Evolutionary conservation across 2,113 vertebrate species (phyloP), one percentile per base, ranked within the genome.

Genomic region (Mirounga angustirostris): DNA sequence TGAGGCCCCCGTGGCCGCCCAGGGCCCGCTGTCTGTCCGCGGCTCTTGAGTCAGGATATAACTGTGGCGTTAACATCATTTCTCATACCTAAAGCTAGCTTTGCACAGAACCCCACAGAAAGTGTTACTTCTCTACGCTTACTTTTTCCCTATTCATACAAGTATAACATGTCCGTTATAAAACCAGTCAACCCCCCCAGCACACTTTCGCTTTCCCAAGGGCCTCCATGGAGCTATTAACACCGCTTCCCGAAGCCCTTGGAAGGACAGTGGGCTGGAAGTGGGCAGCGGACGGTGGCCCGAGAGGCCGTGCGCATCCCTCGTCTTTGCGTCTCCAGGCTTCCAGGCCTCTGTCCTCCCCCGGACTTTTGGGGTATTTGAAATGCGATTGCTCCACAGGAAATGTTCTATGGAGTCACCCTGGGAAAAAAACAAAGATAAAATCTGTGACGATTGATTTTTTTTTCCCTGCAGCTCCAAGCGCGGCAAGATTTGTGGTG

Each of bases 391-490:
- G 40, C 10, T 40, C 78, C 30, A 0, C 46, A 14, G 26, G 59
- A 65, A 50, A 61, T 5, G 6, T 6, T 11, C 67, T 56, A 4
- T 9, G 4, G 69, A 3, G 13, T 63, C 40, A n/a, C 15, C 52
- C 26, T 28, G 19, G 15, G 5, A 15, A 73, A 52, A 52, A 80
- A 71, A 28, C 2, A 5, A 14, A 5, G 16, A 3, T 50, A 13
- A 74, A 33, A 15, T 14, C 16, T 11, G 43, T 86, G 11, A 94
- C 6, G 1, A 14, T 43, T 50, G 7, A 0, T 33, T 30, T 78
- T 99, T 98, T 99, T 99, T 98, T 99, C 97, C 98, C 98, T 67
- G 0, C 99, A 99, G 99, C 98, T 95, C 58, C 46, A 89, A 95
- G 97, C 91, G 73, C 43, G 12, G 73, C 67, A 18, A 3, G 67